Percentiles rank a stretch among this genome's conserved stretches.
These are phyloP conservation scores for Wiebesia pumilae DNA, from an alignment of 1,140 invertebrate species.

Conservation along the genomic window DNA sequence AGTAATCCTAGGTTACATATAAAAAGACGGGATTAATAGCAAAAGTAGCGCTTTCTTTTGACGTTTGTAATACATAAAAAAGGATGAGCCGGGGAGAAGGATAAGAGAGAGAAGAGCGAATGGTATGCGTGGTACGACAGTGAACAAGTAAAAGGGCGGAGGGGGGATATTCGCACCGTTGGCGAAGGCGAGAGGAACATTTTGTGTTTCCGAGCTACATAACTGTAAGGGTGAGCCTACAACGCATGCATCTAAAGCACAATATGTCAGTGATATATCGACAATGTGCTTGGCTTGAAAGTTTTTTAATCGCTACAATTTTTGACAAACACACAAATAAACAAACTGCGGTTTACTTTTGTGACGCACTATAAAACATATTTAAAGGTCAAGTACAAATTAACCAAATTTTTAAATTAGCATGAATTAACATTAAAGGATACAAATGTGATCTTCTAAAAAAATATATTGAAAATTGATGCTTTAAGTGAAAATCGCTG, in stretches of 20 bases:
- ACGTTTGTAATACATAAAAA: not conserved
- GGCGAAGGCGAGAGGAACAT: not conserved
- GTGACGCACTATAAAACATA: too few species aligned
- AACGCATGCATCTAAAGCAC: not conserved
- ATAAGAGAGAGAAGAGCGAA: not conserved
- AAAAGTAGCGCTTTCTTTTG: not conserved
- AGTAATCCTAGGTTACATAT: not conserved
- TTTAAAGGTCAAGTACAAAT: not conserved
- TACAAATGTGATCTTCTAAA: not conserved
- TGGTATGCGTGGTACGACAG: not conserved
- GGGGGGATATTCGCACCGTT: not conserved
- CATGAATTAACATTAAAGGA: not conserved
- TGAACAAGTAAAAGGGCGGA: not conserved
- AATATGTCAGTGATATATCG: not conserved
- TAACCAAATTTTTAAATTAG: not conserved
- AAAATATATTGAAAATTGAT: not conserved
- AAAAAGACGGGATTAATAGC: not conserved
- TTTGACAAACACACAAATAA: not conserved
- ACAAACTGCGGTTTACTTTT: too few species aligned
- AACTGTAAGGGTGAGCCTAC: constrained; percentile 9
- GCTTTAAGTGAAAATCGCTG: not conserved
- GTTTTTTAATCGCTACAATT: not conserved
- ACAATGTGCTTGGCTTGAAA: not conserved
- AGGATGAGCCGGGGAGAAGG: not conserved
- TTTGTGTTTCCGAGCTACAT: not conserved